phyloP scores from a whole-genome alignment of 1,140 invertebrate species.

The Cherax destructor region DNA sequence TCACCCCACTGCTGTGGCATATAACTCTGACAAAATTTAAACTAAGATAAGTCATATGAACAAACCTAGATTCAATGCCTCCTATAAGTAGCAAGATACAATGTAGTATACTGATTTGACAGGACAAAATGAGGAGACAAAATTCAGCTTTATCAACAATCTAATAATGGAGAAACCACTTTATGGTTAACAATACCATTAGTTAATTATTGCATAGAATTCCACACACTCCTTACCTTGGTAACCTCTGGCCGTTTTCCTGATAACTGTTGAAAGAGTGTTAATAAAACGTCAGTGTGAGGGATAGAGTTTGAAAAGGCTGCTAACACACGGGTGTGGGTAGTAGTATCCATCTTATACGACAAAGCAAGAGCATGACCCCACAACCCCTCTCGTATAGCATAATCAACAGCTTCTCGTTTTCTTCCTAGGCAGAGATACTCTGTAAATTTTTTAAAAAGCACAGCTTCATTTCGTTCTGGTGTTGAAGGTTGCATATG shows the following conservation, averaged over 20 bases:
- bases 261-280: constrained; percentile 92
- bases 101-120: no score
- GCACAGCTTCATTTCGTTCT: constrained; percentile 18
- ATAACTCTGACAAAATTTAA: constrained; percentile 77
- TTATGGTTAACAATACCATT: not conserved
- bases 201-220: not conserved
- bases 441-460: constrained; percentile 58
- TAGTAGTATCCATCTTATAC: constrained; percentile 90
- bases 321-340: constrained; percentile 90
- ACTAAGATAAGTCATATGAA: not conserved
- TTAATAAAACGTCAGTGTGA: constrained; percentile 92
- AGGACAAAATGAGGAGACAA: no score
- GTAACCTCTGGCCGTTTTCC: constrained; percentile 89
- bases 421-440: constrained; percentile 72
- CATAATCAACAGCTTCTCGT: constrained; percentile 82
- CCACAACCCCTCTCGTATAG: constrained; percentile 92
- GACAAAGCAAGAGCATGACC: constrained; percentile 95
- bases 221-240: constrained; percentile 78
- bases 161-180: no score
- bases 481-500: constrained; percentile 2
- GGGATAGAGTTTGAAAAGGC: constrained; percentile 92
- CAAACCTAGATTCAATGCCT: no score
- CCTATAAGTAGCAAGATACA: no score
- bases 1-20: constrained; percentile 94
- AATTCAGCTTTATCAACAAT: no score